A percentile compares a stretch with the other conserved stretches of the same genome.
Evolutionary conservation across 2,113 vertebrate species (phyloP).

Genomic region (Oncorhynchus masou): DNA sequence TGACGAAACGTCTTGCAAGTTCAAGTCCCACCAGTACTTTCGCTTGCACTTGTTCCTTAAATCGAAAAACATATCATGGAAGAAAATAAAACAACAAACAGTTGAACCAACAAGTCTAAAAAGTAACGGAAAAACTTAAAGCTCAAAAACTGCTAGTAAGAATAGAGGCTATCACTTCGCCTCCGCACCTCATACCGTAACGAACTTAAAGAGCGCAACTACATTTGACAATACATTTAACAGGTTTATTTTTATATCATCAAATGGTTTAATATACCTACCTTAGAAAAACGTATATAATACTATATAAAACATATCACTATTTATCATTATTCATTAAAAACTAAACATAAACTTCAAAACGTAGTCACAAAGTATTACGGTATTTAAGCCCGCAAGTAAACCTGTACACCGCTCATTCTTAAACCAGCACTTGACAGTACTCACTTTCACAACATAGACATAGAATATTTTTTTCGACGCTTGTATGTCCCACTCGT

Average conservation of each 20-base stretch:
- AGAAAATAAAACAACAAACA: constrained; percentile 19
- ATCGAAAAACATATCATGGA: constrained; percentile 7
- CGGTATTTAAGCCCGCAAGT: not conserved
- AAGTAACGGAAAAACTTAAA: constrained; percentile 12
- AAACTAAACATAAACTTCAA: not conserved
- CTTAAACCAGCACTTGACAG: not conserved
- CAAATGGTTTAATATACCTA: not conserved
- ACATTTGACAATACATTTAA: not conserved
- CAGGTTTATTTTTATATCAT: not conserved
- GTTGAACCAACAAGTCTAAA: constrained; percentile 19
- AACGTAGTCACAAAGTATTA: not conserved
- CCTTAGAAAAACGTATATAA: not conserved
- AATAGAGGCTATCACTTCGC: not conserved
- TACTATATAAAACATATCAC: not conserved
- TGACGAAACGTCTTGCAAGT: not conserved
- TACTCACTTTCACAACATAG: constrained; percentile 1
- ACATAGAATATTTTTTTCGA: constrained; percentile 1
- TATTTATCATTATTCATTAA: not conserved
- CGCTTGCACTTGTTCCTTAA: constrained; percentile 10
- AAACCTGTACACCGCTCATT: not conserved
- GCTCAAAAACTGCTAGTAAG: constrained; percentile 12
- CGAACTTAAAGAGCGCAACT: not conserved
- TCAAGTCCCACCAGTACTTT: constrained; percentile 1
- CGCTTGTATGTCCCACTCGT: not conserved
- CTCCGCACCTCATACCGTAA: not conserved